Evolutionary conservation across 2,113 vertebrate genomes (phyloP).

Genomic region (Ia io): DNA sequence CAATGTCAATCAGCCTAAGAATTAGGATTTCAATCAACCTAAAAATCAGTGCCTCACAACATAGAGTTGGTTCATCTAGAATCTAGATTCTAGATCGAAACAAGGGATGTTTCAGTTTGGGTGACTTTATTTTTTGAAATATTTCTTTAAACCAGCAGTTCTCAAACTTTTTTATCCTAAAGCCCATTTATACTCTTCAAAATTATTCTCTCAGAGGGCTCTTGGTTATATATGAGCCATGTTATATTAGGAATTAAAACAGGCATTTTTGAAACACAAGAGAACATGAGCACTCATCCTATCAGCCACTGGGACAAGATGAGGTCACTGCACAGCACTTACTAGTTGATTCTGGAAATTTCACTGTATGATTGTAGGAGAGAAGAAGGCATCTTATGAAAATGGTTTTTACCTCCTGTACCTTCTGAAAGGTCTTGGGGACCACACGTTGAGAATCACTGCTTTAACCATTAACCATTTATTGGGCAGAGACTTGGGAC

Average conservation of each 20-base stretch:
- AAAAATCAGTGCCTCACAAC: neutral
- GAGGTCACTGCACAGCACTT: neutral
- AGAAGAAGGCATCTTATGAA: neutral
- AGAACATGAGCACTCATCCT: neutral
- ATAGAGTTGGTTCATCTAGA: neutral
- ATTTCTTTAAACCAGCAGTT: neutral
- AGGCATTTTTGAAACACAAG: neutral
- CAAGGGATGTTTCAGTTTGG: neutral
- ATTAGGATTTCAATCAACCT: neutral
- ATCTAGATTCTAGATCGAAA: neutral
- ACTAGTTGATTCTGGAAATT: neutral
- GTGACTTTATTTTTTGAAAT: neutral
- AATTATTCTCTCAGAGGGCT: neutral
- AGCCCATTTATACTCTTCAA: neutral
- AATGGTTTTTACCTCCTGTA: neutral
- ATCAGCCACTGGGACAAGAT: neutral
- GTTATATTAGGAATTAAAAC: neutral
- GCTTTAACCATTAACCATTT: neutral
- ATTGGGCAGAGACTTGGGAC: neutral
- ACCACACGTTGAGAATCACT: neutral
- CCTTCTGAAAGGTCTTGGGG: neutral
- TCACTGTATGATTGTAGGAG: neutral
- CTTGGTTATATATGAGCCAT: neutral
- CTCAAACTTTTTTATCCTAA: neutral
- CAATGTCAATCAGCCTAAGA: neutral